These are phyloP conservation scores for Leucoptera coffeella DNA, from an alignment of 2,888 invertebrate species.

Conservation along the genomic window DNA sequence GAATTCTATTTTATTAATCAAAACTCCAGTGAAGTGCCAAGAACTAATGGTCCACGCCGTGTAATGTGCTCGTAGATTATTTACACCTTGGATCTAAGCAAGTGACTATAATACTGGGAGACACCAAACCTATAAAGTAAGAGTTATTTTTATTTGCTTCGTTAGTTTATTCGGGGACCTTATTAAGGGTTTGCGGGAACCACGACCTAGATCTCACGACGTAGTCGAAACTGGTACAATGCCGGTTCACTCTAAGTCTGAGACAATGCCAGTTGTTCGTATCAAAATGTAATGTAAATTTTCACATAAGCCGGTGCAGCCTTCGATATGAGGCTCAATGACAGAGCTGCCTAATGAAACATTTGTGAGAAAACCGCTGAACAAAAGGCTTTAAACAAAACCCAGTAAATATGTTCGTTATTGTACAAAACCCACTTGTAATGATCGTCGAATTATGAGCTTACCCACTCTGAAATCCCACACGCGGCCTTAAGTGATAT, in stretches of 20 bases:
- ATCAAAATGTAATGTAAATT: slow-evolving; percentile 34
- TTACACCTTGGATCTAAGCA: too few relatives aligned
- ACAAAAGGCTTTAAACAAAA: too few relatives aligned
- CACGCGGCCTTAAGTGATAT: too few relatives aligned
- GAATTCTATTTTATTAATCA: not conserved
- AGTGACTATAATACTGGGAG: too few relatives aligned
- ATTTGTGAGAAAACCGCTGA: slow-evolving; percentile 47
- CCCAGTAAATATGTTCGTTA: too few relatives aligned
- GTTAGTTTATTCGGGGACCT: too few relatives aligned
- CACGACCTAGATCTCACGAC: slow-evolving; percentile 48
- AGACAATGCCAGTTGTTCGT: slow-evolving; percentile 12
- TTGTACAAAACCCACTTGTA: too few relatives aligned
- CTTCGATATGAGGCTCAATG: slow-evolving; percentile 42
- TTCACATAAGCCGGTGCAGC: slow-evolving; percentile 28
- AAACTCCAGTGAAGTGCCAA: not conserved
- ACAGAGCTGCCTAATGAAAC: slow-evolving; percentile 26
- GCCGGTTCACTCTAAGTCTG: slow-evolving; percentile 1
- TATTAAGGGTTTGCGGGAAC: slow-evolving; percentile 21
- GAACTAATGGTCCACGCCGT: too few relatives aligned
- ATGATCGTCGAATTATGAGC: too few relatives aligned
- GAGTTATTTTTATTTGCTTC: slow-evolving; percentile 10
- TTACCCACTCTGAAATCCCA: too few relatives aligned
- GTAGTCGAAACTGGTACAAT: slow-evolving; percentile 8
- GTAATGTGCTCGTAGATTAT: too few relatives aligned
- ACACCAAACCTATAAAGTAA: too few relatives aligned